A percentile compares a stretch with the other conserved stretches of the same genome.
phyloP scores from a whole-genome alignment of 2,113 vertebrate species.

The Pollachius pollachius region DNA sequence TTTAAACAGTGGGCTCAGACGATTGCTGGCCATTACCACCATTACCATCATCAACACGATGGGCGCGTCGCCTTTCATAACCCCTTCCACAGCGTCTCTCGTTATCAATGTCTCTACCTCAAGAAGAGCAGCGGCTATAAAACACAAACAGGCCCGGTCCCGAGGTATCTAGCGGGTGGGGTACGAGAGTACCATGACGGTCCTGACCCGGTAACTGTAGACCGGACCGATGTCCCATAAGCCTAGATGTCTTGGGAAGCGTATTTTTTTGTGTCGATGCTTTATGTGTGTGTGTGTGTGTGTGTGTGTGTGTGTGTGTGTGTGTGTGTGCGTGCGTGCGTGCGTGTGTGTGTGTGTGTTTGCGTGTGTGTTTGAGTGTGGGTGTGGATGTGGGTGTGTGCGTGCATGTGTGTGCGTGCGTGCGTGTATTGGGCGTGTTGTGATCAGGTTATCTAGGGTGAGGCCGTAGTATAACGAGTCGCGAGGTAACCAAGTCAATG shows the following conservation, averaged over 20 bases:
- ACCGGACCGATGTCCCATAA: neutral
- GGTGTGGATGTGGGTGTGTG: neutral
- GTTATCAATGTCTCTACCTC: no score
- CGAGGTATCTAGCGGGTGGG: no score
- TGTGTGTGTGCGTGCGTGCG: neutral
- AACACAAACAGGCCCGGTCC: no score
- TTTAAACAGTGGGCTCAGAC: no score
- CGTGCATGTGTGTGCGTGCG: neutral
- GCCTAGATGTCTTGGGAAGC: no score
- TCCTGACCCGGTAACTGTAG: constrained; percentile 1
- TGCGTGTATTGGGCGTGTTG: neutral
- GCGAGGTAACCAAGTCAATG: no score
- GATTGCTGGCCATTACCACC: no score
- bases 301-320: neutral
- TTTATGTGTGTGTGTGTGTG: neutral
- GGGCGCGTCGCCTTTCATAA: no score
- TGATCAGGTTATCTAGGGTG: neutral
- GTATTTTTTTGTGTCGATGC: neutral
- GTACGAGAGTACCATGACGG: neutral
- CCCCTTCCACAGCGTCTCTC: no score
- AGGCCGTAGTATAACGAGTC: neutral
- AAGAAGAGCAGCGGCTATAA: no score
- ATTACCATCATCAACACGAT: no score
- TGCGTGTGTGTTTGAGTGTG: neutral
- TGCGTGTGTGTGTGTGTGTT: neutral